These are phyloP conservation scores for Gryon sp. DNA, from an alignment of 1,140 invertebrate species.

Conservation along the genomic window DNA sequence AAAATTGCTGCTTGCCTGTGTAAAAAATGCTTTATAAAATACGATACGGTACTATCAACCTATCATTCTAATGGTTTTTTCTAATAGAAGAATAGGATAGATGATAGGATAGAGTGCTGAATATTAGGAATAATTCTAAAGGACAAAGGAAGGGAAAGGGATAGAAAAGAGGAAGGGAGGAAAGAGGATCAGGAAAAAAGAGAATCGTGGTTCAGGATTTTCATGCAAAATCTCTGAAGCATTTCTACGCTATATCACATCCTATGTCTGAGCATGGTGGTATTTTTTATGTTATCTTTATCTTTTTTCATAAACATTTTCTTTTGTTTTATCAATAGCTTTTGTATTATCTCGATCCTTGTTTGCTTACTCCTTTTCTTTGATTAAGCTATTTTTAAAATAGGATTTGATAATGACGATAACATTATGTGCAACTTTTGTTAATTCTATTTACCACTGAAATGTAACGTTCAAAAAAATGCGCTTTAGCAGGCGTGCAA, in stretches of 20 bases:
- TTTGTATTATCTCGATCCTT: too few species aligned
- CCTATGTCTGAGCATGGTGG: constrained; percentile 75
- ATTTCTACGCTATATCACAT: constrained; percentile 77
- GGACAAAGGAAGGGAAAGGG: too few species aligned
- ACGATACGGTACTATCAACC: constrained; percentile 6
- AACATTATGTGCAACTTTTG: constrained; percentile 42
- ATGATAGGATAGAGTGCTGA: too few species aligned
- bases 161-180: background rate
- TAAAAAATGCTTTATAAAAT: constrained; percentile 42
- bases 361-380: constrained; percentile 45
- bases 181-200: constrained; percentile 26
- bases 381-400: constrained; percentile 58
- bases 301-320: constrained; percentile 9
- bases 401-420: constrained; percentile 44
- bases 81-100: too few species aligned
- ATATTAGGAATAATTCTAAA: too few species aligned
- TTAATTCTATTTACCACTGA: constrained; percentile 5
- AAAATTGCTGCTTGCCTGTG: constrained; percentile 3
- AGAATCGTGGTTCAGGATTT: constrained; percentile 68
- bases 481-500: constrained; percentile 24
- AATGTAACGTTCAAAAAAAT: constrained; percentile 17
- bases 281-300: constrained; percentile 56
- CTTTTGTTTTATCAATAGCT: constrained; percentile 21
- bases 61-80: constrained; percentile 3
- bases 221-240: constrained; percentile 73